A percentile compares a stretch with the other conserved stretches of the same genome.
Evolutionary conservation across 2,797 vertebrate genomes (phyloP).

Genomic region (Graptemys geographica): DNA sequence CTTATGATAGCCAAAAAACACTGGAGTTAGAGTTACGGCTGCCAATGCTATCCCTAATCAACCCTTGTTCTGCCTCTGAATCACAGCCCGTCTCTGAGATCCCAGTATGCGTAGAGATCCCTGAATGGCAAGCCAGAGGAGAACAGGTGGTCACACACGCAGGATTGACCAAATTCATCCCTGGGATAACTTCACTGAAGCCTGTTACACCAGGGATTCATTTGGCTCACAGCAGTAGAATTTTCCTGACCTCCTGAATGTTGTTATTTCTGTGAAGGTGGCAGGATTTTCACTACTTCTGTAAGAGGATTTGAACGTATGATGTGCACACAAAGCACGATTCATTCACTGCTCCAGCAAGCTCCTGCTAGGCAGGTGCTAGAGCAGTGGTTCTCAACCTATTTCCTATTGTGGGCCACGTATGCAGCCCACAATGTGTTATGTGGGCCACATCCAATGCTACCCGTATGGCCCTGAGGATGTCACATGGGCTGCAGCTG

Average conservation of each 20-base stretch:
- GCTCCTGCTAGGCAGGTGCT: too few species aligned
- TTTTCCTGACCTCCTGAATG: not conserved
- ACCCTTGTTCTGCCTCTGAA: not conserved
- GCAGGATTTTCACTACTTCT: too few species aligned
- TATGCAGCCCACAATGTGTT: too few species aligned
- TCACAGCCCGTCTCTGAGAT: fast-evolving
- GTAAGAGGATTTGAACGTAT: not conserved
- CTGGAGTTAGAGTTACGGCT: not conserved
- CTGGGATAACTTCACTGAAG: fast-evolving
- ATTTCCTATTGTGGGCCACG: too few species aligned
- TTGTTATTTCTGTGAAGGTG: not conserved
- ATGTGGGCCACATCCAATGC: too few species aligned
- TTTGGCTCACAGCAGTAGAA: not conserved
- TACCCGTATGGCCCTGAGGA: too few species aligned
- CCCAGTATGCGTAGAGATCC: not conserved
- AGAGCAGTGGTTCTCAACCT: too few species aligned
- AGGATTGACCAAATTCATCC: not conserved
- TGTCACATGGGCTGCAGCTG: too few species aligned
- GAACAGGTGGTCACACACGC: not conserved
- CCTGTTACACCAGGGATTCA: not conserved
- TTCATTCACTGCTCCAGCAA: not conserved
- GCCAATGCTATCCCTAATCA: fast-evolving
- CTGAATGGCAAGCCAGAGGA: fast-evolving
- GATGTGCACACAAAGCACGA: not conserved
- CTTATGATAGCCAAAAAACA: not conserved